These are phyloP conservation scores for Calypte anna DNA, from an alignment of 2,113 vertebrate species.

Conservation along the genomic window DNA sequence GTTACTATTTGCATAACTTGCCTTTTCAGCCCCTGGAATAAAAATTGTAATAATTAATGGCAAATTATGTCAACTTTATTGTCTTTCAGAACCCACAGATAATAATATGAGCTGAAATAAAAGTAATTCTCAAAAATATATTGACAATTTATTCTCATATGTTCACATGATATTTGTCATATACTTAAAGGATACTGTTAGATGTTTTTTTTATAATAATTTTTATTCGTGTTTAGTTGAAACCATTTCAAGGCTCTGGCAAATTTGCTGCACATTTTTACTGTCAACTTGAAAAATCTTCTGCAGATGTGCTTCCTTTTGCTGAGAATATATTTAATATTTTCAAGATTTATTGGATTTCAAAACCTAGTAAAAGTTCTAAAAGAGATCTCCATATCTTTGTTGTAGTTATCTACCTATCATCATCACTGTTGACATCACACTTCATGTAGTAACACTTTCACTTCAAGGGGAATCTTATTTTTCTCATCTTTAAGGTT, in stretches of 20 bases:
- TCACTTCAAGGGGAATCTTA: slow-evolving; percentile 20
- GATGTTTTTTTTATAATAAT: background rate
- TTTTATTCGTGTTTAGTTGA: background rate
- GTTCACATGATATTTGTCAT: background rate
- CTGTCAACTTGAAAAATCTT: background rate
- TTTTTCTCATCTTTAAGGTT: slow-evolving; percentile 61
- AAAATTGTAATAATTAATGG: background rate
- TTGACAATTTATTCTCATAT: background rate
- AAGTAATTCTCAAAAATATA: background rate
- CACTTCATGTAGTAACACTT: background rate
- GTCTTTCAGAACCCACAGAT: background rate
- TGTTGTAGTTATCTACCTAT: background rate
- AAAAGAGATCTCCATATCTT: background rate
- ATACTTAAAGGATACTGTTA: background rate
- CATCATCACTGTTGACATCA: background rate
- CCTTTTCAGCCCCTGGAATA: background rate
- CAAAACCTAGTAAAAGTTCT: background rate
- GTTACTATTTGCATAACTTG: background rate
- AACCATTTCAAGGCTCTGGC: background rate
- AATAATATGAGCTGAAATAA: background rate
- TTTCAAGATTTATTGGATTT: background rate
- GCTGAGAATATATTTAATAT: background rate
- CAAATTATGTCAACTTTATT: background rate
- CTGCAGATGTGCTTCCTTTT: background rate
- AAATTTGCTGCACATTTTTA: background rate